Evolutionary conservation across 2,888 invertebrate species (phyloP).

Genomic region (Eilema caniola): DNA sequence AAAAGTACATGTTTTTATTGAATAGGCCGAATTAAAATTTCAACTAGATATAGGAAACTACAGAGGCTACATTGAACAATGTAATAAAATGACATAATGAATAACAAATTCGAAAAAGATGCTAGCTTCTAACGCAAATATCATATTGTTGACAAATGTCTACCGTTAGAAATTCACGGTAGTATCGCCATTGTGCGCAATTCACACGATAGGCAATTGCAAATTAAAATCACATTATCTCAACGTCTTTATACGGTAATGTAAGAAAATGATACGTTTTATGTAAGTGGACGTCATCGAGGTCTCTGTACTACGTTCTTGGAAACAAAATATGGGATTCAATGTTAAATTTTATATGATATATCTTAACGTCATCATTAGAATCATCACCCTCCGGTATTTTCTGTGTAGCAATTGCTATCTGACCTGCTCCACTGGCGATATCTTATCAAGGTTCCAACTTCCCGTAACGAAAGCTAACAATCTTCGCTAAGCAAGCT

Average conservation of each 20-base stretch:
- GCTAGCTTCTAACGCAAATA: conserved; percentile 31
- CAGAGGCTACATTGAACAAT: background rate
- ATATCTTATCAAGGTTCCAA: too few relatives aligned
- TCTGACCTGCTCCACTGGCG: too few relatives aligned
- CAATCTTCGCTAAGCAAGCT: too few relatives aligned
- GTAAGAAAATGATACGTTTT: conserved; percentile 35
- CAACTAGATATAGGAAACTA: background rate
- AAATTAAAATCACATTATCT: conserved; percentile 51
- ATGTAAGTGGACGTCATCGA: conserved; percentile 22
- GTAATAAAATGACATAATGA: conserved; percentile 36
- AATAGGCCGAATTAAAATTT: background rate
- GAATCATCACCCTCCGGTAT: too few relatives aligned
- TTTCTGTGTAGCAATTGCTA: too few relatives aligned
- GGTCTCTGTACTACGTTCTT: background rate
- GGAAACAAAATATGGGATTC: background rate
- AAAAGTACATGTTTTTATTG: background rate
- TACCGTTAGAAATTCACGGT: conserved; percentile 40
- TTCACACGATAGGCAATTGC: conserved; percentile 55
- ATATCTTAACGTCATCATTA: background rate
- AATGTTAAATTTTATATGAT: background rate
- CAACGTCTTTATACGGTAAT: conserved; percentile 25
- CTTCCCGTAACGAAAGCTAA: too few relatives aligned
- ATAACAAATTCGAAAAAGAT: conserved; percentile 52
- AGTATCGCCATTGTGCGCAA: conserved; percentile 48
- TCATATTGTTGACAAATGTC: conserved; percentile 33